These are phyloP conservation scores for Synanthedon andrenaeformis DNA, from an alignment of 2,888 invertebrate genomes.

Conservation along the genomic window DNA sequence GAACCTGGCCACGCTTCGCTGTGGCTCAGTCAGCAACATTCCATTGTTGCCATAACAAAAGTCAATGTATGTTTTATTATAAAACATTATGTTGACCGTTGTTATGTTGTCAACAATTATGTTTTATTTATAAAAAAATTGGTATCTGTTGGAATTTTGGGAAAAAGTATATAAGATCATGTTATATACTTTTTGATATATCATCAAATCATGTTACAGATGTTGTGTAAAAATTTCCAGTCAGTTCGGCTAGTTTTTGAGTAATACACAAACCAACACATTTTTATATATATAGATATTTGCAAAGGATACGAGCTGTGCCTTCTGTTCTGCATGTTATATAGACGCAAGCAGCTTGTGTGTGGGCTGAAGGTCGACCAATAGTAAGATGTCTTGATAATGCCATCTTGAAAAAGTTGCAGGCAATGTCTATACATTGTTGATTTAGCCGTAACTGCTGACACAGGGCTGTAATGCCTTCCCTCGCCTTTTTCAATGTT, in stretches of 20 bases:
- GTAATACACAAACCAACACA: background rate
- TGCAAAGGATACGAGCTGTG: constrained; percentile 87
- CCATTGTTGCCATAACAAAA: too few relatives aligned
- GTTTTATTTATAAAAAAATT: too few relatives aligned
- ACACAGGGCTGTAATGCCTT: constrained; percentile 86
- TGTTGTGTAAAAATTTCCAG: background rate
- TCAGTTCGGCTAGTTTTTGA: background rate
- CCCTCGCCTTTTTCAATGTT: constrained; percentile 88
- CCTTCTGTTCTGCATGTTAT: constrained; percentile 96
- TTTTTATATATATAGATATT: background rate
- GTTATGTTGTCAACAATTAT: too few relatives aligned
- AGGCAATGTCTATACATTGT: constrained; percentile 93
- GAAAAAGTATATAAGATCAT: background rate
- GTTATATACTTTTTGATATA: too few relatives aligned
- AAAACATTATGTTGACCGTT: too few relatives aligned
- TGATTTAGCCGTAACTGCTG: constrained; percentile 89
- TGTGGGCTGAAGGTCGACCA: constrained; percentile 89
- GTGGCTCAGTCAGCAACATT: too few relatives aligned
- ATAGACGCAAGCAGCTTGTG: constrained; percentile 97
- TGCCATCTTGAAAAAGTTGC: constrained; percentile 94
- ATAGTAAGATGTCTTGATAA: constrained; percentile 85
- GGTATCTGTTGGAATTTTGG: background rate
- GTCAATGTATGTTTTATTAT: constrained; percentile 30
- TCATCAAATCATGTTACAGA: too few relatives aligned
- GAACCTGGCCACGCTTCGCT: too few relatives aligned